These are phyloP conservation scores for Rhopalosiphum maidis DNA, from an alignment of 1,140 invertebrate species.

Conservation along the genomic window DNA sequence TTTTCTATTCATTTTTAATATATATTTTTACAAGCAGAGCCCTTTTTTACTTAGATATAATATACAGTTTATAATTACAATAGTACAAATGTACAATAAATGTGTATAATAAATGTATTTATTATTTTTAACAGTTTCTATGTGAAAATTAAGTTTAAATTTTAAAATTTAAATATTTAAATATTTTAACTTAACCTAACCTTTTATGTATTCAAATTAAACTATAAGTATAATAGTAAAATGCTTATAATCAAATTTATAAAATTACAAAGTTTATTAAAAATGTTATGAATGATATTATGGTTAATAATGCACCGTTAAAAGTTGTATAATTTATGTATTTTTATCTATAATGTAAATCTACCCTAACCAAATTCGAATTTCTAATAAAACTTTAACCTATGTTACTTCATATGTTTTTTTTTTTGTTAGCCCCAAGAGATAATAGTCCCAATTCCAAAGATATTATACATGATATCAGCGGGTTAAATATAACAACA, in stretches of 20 bases:
- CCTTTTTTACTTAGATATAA: no score
- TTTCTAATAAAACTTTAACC: slow-evolving; percentile 35
- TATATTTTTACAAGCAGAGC: no score
- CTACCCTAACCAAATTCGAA: slow-evolving; percentile 11
- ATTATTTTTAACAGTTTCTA: neutral
- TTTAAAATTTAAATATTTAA: no score
- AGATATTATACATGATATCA: neutral
- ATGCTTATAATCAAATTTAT: neutral
- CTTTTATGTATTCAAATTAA: neutral
- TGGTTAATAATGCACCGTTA: neutral
- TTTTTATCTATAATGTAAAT: slow-evolving; percentile 44
- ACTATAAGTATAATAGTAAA: neutral
- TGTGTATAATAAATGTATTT: no score
- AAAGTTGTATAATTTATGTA: neutral
- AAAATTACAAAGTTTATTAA: neutral
- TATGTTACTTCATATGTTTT: neutral
- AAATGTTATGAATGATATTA: neutral
- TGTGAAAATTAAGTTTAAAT: neutral
- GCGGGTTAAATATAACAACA: neutral
- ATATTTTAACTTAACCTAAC: neutral
- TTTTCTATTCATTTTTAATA: no score
- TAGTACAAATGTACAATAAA: no score
- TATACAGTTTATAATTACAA: no score
- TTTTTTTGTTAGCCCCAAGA: slow-evolving; percentile 7
- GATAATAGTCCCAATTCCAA: slow-evolving; percentile 19